These are phyloP conservation scores for Parotocinclus haroldoi DNA, from an alignment of 2,797 vertebrate genomes.

Conservation along the genomic window DNA sequence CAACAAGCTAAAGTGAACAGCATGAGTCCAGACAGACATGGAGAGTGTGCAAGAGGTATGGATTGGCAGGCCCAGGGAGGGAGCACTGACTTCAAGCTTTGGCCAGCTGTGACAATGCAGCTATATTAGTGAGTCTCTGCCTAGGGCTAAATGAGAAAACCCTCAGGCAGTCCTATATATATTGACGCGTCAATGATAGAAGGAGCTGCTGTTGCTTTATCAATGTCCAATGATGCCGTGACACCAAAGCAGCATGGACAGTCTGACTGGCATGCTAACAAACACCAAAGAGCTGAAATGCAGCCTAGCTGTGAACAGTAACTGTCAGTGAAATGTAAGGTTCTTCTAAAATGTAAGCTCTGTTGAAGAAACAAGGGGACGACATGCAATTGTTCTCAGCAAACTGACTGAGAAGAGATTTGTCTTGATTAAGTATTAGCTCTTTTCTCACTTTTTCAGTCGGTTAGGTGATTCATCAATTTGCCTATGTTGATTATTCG, in stretches of 20 bases:
- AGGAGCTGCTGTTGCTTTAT: conserved; percentile 32
- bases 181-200: conserved; percentile 36
- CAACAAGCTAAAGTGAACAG: conserved; percentile 41
- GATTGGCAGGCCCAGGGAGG: conserved; percentile 55
- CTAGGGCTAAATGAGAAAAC: conserved; percentile 37
- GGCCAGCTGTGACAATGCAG: conserved; percentile 19
- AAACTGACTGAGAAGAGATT: conserved; percentile 50
- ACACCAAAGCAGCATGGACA: conserved; percentile 41
- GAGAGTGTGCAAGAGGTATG: conserved; percentile 70
- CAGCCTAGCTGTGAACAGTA: neutral
- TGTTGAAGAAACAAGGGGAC: conserved; percentile 28
- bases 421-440: conserved; percentile 53
- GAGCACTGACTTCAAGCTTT: conserved; percentile 9
- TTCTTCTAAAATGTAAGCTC: neutral
- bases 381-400: conserved; percentile 47
- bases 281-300: neutral
- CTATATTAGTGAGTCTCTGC: conserved; percentile 35
- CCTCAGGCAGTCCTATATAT: conserved; percentile 45
- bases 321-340: neutral
- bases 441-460: conserved; percentile 46
- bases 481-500: conserved; percentile 37
- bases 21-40: conserved; percentile 66
- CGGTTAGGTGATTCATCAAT: conserved; percentile 46
- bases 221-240: conserved; percentile 60
- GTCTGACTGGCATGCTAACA: conserved; percentile 35